These are phyloP conservation scores for Lycocerus yunnanus DNA, from an alignment of 2,888 invertebrate species.

Conservation along the genomic window DNA sequence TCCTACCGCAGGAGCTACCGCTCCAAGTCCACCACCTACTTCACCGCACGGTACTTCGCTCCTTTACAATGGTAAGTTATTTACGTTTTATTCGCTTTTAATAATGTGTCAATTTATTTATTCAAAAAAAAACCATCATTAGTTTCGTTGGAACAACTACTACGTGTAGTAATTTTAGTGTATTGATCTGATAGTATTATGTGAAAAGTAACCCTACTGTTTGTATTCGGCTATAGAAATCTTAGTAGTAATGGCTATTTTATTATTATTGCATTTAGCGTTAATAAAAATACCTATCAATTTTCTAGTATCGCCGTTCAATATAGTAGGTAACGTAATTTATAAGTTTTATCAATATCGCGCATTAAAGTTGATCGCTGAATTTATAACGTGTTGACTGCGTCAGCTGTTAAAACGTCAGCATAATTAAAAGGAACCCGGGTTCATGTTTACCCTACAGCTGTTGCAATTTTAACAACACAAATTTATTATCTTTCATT, in stretches of 20 bases:
- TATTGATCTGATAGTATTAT: not conserved
- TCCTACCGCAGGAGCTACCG: slow-evolving; percentile 76
- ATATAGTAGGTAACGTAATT: not conserved
- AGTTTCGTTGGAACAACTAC: not conserved
- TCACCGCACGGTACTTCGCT: slow-evolving; percentile 72
- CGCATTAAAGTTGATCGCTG: not conserved
- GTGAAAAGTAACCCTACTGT: not conserved
- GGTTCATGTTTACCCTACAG: slow-evolving; percentile 21
- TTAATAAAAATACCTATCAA: not conserved
- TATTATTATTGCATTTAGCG: not conserved
- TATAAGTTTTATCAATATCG: not conserved
- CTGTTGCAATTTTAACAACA: slow-evolving; percentile 26
- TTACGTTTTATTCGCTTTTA: not conserved
- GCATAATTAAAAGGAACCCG: slow-evolving; percentile 30
- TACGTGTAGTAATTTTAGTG: not conserved
- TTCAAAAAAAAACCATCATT: not conserved
- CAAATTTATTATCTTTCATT: slow-evolving; percentile 13
- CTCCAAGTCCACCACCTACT: slow-evolving; percentile 73
- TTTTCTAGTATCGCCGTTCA: not conserved
- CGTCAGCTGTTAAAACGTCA: slow-evolving; percentile 25
- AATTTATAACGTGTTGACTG: slow-evolving; percentile 25
- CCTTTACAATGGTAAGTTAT: slow-evolving; percentile 74
- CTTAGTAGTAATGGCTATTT: not conserved
- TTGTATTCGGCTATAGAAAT: not conserved
- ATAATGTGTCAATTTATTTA: not conserved